Base-by-base conservation (phyloP, 2,797 vertebrate genomes). In the Apogon hyalosoma region DNA sequence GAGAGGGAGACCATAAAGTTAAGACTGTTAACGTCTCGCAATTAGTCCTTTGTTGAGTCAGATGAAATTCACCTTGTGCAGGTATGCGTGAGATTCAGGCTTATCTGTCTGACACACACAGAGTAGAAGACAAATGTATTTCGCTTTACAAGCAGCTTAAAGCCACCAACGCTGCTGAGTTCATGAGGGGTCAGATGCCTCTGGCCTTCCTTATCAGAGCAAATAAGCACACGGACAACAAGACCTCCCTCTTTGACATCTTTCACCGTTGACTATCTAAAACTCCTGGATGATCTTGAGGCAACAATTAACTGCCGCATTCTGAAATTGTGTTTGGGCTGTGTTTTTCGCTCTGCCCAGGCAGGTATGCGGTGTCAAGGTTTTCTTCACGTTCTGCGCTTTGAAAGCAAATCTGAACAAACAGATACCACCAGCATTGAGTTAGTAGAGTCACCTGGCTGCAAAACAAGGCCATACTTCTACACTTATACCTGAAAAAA, bases 111-210 rank as follows among this genome's bases (percentile, higher is more conserved):
- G 66, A 74, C 73, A 70, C 67, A 75, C 63, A 77, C 64, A 68
- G 58, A 62, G 63, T 67, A 75, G 74, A 71, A 88, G 76, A 83
- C 64, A 83, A 76, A 87, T 82, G 67, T 57, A 77, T 80, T 80
- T 84, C 61, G 87, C 65, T 79, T 73, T 63, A 80, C 72, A 72
- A 82, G 85, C 67, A 50, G 38, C 76, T 82, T 80, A 67, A 70
- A 78, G 74, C 85, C 82, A 82, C 74, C 64, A 81, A 75, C 75
- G 41, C 74, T 31, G 69, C 64, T 52, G 62, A 77, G 88, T 82
- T 80, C 68, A 64, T 2, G 4, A 54, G 42, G 49, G 84, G 82
- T 77, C 78, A 77, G 50, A 74, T 31, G 47, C 73, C 66, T 71
- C 61, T 73, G 77, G 77, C 73, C 62, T 77, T 72, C 11, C 74